Evolutionary conservation across 2,888 invertebrate species (phyloP).

Genomic region (Zaprionus obscuricornis): DNA sequence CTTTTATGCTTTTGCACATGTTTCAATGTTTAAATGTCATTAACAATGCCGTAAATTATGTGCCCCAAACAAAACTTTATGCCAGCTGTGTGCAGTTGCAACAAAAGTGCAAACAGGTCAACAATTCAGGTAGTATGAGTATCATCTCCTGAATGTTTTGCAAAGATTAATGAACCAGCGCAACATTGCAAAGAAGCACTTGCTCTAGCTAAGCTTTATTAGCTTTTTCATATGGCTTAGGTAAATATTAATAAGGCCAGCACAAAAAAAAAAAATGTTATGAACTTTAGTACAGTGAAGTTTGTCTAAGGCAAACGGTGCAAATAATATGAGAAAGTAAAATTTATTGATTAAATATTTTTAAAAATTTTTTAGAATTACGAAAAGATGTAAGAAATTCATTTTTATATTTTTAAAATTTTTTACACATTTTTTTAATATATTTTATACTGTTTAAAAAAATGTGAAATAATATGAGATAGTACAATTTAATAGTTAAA

Average conservation of each 20-base stretch:
- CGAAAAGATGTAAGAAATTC: no score
- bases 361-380: no score
- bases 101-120: conserved; percentile 54
- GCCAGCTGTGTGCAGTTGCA: conserved; percentile 43
- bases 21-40: conserved; percentile 79
- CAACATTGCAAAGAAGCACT: neutral
- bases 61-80: conserved; percentile 8
- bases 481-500: no score
- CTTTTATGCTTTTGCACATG: conserved; percentile 59
- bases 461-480: no score
- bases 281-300: no score
- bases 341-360: no score
- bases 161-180: conserved; percentile 6
- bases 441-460: no score
- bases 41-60: conserved; percentile 76
- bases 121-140: no score
- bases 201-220: conserved; percentile 59
- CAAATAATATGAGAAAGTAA: no score
- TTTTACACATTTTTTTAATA: neutral
- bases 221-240: conserved; percentile 66
- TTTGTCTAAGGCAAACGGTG: no score
- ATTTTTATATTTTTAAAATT: no score
- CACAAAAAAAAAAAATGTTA: conserved; percentile 19
- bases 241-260: conserved; percentile 73
- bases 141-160: no score